Percentiles rank a stretch among this genome's conserved stretches.
Conservation (phyloP, 2,888 invertebrate species). For the Antheraea assamensis region DNA sequence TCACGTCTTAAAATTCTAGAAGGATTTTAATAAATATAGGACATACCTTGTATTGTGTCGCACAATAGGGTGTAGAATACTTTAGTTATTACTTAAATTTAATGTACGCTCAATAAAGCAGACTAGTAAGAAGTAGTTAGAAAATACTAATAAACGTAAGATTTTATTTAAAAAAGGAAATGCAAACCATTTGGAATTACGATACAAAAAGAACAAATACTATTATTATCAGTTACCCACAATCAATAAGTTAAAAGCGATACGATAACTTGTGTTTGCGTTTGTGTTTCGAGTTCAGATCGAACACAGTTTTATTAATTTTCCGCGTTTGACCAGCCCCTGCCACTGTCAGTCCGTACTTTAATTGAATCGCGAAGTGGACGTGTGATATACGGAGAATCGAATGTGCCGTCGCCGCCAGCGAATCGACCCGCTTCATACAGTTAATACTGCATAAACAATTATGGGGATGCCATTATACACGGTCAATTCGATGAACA, state of each 20-base stretch:
- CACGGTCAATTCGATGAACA: conserved; percentile 61
- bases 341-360: conserved; percentile 52
- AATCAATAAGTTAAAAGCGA: conserved; percentile 4
- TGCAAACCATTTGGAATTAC: background rate
- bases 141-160: too few species aligned
- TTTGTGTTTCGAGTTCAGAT: background rate
- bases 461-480: conserved; percentile 65
- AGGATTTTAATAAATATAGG: too few species aligned
- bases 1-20: too few species aligned
- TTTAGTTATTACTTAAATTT: background rate
- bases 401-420: conserved; percentile 39
- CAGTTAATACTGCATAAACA: conserved; percentile 72
- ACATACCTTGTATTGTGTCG: too few species aligned
- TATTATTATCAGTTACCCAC: background rate
- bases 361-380: conserved; percentile 74
- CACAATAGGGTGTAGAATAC: too few species aligned
- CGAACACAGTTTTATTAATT: conserved; percentile 29
- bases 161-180: too few species aligned
- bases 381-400: conserved; percentile 62
- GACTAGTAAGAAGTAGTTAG: too few species aligned
- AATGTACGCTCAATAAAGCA: background rate
- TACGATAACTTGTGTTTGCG: background rate
- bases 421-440: conserved; percentile 51
- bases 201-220: background rate
- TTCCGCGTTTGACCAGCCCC: conserved; percentile 39